Base-by-base conservation (phyloP, 2,888 invertebrate species). In the Hyppa rectilinea region DNA sequence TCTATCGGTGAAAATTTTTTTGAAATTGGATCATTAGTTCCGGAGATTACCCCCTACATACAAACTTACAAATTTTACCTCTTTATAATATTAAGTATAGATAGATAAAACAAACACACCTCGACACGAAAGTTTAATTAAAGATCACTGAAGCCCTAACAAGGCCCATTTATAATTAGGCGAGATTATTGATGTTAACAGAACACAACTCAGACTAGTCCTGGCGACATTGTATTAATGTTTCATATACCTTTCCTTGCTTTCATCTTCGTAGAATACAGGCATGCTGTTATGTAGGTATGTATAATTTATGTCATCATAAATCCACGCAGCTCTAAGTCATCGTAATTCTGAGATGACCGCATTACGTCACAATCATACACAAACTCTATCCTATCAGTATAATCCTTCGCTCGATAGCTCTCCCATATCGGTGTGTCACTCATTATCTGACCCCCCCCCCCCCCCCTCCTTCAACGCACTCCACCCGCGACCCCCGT, bases 341-440 rank as follows among this genome's bases (percentile, higher is more conserved):
- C 20, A 34, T 26, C 29, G 9, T 45, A 40, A 71, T 45, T 59
- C 38, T 20, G 4, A 26, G 49, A 36, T 68, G 49, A 59, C 53
- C 50, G 36, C 40, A 55, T 60, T 53, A 70, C 43, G 52, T 61
- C 71, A 75, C 45, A 71, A 56, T 50, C 66, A 62, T 59, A 43
- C 58, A 66, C 55, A 56, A 66, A 52, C 59, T 78, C 75, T 60
- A 71, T 69, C 62, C 75, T 60, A 71, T 69, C 62, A 66, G 75
- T 66, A 69, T 60, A 72, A 70, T 60, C 67, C 47, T 45, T 67
- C 50, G 52, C 59, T 67, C 72, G 71, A 69, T 73, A 79, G 70
- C 82, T 64, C 74, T 76, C 78, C 75, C 82, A 81, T 83, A 85
- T 87, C 82, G 83, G 66, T 61, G 74, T 83, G 85, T 86, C 87